Percentiles rank a stretch among this genome's conserved stretches.
phyloP scores from a whole-genome alignment of 2,888 invertebrate genomes.

The Amaurobius ferox region DNA sequence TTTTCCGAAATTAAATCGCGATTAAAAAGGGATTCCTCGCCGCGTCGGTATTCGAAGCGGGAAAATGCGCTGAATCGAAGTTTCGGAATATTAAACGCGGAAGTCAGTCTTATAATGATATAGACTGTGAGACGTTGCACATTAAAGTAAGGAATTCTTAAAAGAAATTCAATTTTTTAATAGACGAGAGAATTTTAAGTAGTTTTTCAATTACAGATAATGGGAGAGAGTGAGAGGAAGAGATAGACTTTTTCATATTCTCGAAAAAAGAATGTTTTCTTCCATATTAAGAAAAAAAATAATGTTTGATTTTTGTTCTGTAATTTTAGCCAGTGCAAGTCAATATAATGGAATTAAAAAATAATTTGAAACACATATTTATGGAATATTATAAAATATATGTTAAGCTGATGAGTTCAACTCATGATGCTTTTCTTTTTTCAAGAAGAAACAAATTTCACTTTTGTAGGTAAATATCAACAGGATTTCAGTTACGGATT shows the following conservation, averaged over 20 bases:
- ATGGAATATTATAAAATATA: too few relatives aligned
- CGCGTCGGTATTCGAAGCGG: background rate
- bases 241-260: background rate
- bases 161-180: constrained; percentile 18
- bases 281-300: background rate
- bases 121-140: constrained; percentile 14
- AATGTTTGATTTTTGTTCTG: too few relatives aligned
- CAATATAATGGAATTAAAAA: too few relatives aligned
- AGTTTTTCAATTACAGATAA: constrained; percentile 16
- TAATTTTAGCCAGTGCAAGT: too few relatives aligned
- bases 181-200: constrained; percentile 16
- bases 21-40: constrained; percentile 21
- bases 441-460: too few relatives aligned
- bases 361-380: too few relatives aligned
- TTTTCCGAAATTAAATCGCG: constrained; percentile 22
- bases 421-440: too few relatives aligned
- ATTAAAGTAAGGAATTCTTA: constrained; percentile 6
- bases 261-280: background rate
- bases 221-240: constrained; percentile 2
- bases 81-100: constrained; percentile 9
- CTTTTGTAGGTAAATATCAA: too few relatives aligned
- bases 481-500: too few relatives aligned
- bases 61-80: constrained; percentile 15
- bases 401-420: too few relatives aligned
- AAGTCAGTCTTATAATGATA: constrained; percentile 13